A percentile compares a stretch with the other conserved stretches of the same genome.
Evolutionary conservation across 1,140 invertebrate genomes (phyloP).

Genomic region (Dendrolimus kikuchii): DNA sequence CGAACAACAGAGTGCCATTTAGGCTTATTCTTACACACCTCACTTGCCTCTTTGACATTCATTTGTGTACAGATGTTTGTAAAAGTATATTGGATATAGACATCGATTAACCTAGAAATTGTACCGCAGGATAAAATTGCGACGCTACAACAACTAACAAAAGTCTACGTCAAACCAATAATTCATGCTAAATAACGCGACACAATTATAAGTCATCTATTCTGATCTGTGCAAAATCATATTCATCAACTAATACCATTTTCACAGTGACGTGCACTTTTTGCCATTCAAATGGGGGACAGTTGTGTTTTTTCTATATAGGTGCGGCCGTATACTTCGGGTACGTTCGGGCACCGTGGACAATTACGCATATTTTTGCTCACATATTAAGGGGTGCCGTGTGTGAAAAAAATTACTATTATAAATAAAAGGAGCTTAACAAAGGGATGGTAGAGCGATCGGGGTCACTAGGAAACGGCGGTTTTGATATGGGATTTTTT

Average conservation of each 20-base stretch:
- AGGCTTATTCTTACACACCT: no score
- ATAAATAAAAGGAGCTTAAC: constrained; percentile 65
- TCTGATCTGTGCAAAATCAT: constrained; percentile 58
- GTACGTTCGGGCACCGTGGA: constrained; percentile 15
- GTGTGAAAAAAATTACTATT: constrained; percentile 70
- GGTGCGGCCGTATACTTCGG: constrained; percentile 26
- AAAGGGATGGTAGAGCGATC: constrained; percentile 67
- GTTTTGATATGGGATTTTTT: constrained; percentile 69
- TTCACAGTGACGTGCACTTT: constrained; percentile 66
- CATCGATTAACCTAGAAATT: neutral
- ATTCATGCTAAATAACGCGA: constrained; percentile 65
- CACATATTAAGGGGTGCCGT: constrained; percentile 63
- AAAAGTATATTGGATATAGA: no score
- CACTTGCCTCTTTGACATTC: no score
- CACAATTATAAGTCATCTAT: constrained; percentile 70
- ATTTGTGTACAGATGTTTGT: no score
- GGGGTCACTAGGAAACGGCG: constrained; percentile 70
- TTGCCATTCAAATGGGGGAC: constrained; percentile 69
- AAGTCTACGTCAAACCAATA: constrained; percentile 62
- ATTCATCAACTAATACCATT: constrained; percentile 66
- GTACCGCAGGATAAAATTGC: neutral
- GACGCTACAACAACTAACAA: constrained; percentile 11
- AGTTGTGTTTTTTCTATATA: constrained; percentile 61
- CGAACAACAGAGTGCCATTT: no score
- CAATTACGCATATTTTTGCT: constrained; percentile 69